phyloP scores from a whole-genome alignment of 2,888 invertebrate genomes.

The Xestia c-nigrum region DNA sequence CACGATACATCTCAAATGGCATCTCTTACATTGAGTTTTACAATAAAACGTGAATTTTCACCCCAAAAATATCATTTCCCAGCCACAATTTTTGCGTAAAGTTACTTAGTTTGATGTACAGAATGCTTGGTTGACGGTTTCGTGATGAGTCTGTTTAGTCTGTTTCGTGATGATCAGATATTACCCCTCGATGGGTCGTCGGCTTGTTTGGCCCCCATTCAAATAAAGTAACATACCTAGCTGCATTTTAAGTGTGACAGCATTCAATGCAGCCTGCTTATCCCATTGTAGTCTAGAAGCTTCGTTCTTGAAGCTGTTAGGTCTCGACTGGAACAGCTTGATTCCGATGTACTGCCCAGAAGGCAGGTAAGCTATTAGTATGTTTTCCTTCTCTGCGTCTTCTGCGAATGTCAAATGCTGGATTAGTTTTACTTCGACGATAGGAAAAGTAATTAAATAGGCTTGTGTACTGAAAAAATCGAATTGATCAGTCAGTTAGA shows the following conservation, averaged over 20 bases:
- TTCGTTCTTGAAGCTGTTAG: conserved; percentile 91
- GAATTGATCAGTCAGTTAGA: no score
- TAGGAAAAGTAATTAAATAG: neutral
- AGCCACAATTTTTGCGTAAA: no score
- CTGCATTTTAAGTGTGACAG: conserved; percentile 91
- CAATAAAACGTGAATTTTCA: no score
- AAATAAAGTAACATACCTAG: conserved; percentile 77
- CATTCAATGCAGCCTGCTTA: conserved; percentile 91
- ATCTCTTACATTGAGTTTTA: no score
- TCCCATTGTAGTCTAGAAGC: conserved; percentile 92
- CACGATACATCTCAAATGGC: no score
- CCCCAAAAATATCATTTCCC: no score
- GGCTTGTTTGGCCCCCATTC: no score
- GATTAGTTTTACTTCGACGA: neutral
- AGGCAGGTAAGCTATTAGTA: conserved; percentile 91
- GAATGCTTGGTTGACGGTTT: no score
- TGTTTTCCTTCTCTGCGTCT: conserved; percentile 87
- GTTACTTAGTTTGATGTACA: no score
- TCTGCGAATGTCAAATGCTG: conserved; percentile 67
- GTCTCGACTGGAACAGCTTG: conserved; percentile 91
- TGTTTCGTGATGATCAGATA: no score
- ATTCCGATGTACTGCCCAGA: conserved; percentile 92
- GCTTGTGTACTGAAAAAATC: neutral
- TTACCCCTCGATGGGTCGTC: no score
- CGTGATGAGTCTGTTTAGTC: no score